phyloP scores from a whole-genome alignment of 2,888 invertebrate genomes.

The Apamea monoglypha region DNA sequence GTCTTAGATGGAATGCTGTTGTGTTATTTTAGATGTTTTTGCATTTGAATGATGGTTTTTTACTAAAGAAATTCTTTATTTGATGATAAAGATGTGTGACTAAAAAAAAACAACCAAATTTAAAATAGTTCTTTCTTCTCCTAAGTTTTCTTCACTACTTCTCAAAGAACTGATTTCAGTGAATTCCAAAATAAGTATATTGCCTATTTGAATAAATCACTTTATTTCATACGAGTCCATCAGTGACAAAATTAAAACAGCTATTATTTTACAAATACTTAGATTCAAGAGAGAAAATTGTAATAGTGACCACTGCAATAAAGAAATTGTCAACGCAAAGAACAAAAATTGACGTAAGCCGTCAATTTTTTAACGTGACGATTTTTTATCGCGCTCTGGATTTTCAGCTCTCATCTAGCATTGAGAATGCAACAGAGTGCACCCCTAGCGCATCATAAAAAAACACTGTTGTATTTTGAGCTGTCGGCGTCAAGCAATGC shows the following conservation, averaged over 20 bases:
- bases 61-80: background rate
- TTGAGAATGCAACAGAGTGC: background rate
- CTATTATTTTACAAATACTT: conserved; percentile 15
- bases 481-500: background rate
- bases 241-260: background rate
- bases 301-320: background rate
- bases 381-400: background rate
- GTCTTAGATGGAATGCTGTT: conserved; percentile 16
- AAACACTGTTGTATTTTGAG: too few relatives aligned
- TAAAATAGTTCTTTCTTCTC: background rate
- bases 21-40: conserved; percentile 3
- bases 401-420: background rate
- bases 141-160: background rate
- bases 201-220: background rate
- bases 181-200: too few relatives aligned
- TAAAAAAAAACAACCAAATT: background rate
- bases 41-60: conserved; percentile 33
- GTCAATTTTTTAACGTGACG: background rate
- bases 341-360: background rate
- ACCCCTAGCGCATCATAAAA: background rate
- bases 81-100: background rate
- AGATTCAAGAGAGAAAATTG: conserved; percentile 25
- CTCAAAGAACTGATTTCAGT: background rate
- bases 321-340: background rate
- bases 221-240: too few relatives aligned